Percentiles rank a stretch among this genome's conserved stretches.
Conservation (phyloP, 2,888 invertebrate species). For the Ypsolopha scabrella region DNA sequence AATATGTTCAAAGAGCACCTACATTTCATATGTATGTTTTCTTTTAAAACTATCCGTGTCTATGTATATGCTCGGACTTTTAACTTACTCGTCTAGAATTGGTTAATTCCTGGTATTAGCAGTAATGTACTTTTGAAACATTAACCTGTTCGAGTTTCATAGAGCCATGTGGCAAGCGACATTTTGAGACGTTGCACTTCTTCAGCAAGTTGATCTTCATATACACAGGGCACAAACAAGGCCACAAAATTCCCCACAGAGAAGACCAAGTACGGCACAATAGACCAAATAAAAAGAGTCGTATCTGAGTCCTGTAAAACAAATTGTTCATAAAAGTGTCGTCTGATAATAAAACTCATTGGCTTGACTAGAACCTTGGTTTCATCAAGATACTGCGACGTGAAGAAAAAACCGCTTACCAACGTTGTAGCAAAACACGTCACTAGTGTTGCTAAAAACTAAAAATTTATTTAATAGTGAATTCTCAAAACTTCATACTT, state of each 20-base stretch:
- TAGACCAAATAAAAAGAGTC: not conserved
- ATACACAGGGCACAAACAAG: conserved; percentile 33
- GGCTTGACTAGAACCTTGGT: not conserved
- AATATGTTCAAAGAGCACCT: too few relatives aligned
- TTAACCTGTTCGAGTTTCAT: conserved; percentile 20
- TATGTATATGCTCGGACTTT: too few relatives aligned
- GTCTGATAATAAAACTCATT: too few relatives aligned
- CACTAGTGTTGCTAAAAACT: not conserved
- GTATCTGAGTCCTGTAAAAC: not conserved
- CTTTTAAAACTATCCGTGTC: too few relatives aligned
- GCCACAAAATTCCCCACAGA: conserved; percentile 23
- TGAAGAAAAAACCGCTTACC: not conserved
- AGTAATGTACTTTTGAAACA: too few relatives aligned
- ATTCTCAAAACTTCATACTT: too few relatives aligned
- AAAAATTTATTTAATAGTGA: too few relatives aligned
- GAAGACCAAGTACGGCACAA: conserved; percentile 18
- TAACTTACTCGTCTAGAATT: too few relatives aligned
- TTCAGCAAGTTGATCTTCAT: conserved; percentile 29
- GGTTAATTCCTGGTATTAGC: too few relatives aligned
- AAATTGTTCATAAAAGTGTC: not conserved
- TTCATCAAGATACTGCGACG: not conserved
- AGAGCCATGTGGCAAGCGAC: conserved; percentile 37
- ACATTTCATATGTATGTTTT: too few relatives aligned
- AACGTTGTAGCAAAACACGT: not conserved
- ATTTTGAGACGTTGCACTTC: conserved; percentile 33